Base-by-base conservation (phyloP, 2,113 vertebrate genomes). In the Chitala chitala region DNA sequence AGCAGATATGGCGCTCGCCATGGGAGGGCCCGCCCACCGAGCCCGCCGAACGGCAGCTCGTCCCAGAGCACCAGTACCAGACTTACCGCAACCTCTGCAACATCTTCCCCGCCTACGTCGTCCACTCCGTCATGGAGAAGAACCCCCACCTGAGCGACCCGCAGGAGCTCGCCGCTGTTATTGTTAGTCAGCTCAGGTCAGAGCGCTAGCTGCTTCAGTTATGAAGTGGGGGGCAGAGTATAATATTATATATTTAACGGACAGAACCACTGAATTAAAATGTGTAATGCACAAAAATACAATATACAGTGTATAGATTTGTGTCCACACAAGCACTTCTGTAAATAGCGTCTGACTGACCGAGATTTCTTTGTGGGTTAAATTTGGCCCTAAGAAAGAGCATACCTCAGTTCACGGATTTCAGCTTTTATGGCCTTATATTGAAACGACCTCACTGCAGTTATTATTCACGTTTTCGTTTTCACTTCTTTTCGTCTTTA, bases 81-180 rank as follows among this genome's bases (percentile, higher is more conserved):
- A 97, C 95, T 8, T 99, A 98, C 82, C 94, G 96, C 81, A 98
- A 98, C 86, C 95, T 99, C 80, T 98, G 95, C 87, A 98, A 98
- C 89, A 98, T 99, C 80, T 99, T 99, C 80, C 97, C 97, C 51
- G 92, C 94, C 5, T 92, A 92, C 29, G 86, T 98, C n/a, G 97
- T 99, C 72, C 96, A 96, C 84, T 92, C 94, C 0, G 97, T 98
- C 55, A 99, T 99, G 97, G 96, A 98, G 83, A 97, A 98, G 85
- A 97, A 98, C 81, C 97, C 96, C 72, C 96, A 98, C 84, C 88
- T 95, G 84, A 96, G 93, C 71, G 97, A 99, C 79, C 94, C 97
- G 38, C 97, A 99, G 68, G 95, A 99, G 82, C 88, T 99, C 65
- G 97, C 97, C 65, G 96, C 96, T 64, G 90, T 98, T 83, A 99